Evolutionary conservation across 2,888 invertebrate species (phyloP).

Genomic region (Microctonus aethiopoides): DNA sequence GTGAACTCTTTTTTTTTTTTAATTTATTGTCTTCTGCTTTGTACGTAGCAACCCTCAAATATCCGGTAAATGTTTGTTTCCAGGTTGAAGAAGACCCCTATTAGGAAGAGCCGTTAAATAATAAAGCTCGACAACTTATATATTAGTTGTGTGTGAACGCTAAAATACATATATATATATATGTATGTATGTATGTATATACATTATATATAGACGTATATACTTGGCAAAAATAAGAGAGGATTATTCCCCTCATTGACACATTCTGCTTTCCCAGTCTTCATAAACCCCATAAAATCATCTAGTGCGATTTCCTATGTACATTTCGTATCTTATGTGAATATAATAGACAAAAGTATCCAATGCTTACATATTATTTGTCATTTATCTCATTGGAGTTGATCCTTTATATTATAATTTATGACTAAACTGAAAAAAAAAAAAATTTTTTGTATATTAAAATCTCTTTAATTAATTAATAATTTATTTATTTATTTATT

Average conservation of each 20-base stretch:
- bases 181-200: neutral
- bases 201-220: constrained; percentile 18
- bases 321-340: neutral
- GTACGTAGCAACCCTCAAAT: neutral
- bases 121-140: constrained; percentile 49
- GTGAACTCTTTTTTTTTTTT: neutral
- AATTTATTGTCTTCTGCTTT: neutral
- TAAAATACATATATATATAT: neutral
- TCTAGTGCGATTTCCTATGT: neutral
- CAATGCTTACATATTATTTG: neutral
- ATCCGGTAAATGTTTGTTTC: neutral
- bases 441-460: too few species aligned
- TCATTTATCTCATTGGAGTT: neutral
- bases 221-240: constrained; percentile 48
- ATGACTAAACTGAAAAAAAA: neutral
- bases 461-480: too few species aligned
- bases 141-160: constrained; percentile 2
- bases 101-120: constrained; percentile 60
- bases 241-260: constrained; percentile 60
- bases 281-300: neutral
- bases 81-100: constrained; percentile 50
- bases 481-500: too few species aligned
- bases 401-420: neutral
- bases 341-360: neutral
- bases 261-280: constrained; percentile 43